These are phyloP conservation scores for Rhadina sibilatrix DNA, from an alignment of 2,113 vertebrate species.

Conservation along the genomic window DNA sequence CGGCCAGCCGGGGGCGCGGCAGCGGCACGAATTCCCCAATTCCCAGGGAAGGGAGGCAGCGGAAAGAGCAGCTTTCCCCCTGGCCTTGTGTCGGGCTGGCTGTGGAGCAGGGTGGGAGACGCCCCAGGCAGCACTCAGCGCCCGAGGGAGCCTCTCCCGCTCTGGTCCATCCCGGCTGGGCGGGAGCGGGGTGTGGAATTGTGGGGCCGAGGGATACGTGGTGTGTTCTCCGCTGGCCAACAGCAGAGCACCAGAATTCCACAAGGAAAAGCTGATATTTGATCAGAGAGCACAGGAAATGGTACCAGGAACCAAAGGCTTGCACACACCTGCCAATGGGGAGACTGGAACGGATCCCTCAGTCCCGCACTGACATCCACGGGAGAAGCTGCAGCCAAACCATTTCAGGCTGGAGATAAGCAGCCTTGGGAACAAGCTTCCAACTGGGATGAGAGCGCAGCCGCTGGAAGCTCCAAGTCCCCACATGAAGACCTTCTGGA, in stretches of 20 bases:
- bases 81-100: no score
- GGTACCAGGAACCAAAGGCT: background rate
- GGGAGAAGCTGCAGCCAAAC: background rate
- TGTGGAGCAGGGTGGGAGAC: no score
- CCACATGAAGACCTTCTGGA: background rate
- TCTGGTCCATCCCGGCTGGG: background rate
- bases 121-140: no score
- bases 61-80: background rate
- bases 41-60: background rate
- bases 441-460: background rate
- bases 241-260: background rate
- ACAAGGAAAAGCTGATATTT: rapidly evolving
- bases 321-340: background rate
- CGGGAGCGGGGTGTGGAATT: rapidly evolving
- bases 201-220: rapidly evolving
- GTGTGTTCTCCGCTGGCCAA: no score
- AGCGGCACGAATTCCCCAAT: no score
- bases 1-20: no score
- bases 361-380: background rate
- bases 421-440: background rate
- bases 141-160: no score
- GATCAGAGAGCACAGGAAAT: background rate
- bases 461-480: background rate
- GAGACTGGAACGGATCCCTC: background rate
- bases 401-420: background rate